Evolutionary conservation across 2,888 invertebrate genomes (phyloP), one percentile per base, ranked within the genome.

Genomic region (Minunthozetes semirufus): DNA sequence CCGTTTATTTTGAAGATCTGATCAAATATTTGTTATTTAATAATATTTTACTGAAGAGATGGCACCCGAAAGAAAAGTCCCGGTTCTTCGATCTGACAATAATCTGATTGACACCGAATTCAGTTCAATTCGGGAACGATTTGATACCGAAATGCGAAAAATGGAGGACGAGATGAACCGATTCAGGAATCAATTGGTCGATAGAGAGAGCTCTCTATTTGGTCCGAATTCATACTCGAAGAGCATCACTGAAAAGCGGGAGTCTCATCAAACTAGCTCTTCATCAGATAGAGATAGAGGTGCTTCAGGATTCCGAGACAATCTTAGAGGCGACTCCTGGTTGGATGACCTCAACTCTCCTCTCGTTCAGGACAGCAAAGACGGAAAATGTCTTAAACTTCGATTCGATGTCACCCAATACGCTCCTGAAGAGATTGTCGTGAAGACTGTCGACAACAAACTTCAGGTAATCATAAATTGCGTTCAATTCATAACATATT

Each of bases 81-180:
- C 94, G 82, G 93, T 94, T 86, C 92, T 91, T 86, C 87, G 93
- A 84, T 92, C 93, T 81, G 94, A 94, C 85, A 93, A 93, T 87
- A 93, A 92, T 86, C 92, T 96, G 83, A 92, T 94, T 86, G 94
- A 96, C 85, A 92, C 92, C 80, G 96, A 96, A 86, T 96, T 95
- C 87, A 92, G 92, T 82, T 94, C 91, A 85, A 96, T 97, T 84
- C 88, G 94, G 82, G 94, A 94, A 84, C 87, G 93, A 80, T 95
- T 95, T 85, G 95, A 96, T 85, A 90, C 91, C 79, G 96, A 97
- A 87, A 96, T 97, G 96, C 88, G 91, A 82, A 93, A 94, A 86
- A 96, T 97, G 93, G 96, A 97, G 86, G 95, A 95, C 82, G 96
- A 96, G 86, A 96, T 96, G 96, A 90, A 90, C 84, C 90, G 91